Evolutionary conservation across 1,140 invertebrate species (phyloP), one percentile per base, ranked within the genome.

Genomic region (Portunus trituberculatus): DNA sequence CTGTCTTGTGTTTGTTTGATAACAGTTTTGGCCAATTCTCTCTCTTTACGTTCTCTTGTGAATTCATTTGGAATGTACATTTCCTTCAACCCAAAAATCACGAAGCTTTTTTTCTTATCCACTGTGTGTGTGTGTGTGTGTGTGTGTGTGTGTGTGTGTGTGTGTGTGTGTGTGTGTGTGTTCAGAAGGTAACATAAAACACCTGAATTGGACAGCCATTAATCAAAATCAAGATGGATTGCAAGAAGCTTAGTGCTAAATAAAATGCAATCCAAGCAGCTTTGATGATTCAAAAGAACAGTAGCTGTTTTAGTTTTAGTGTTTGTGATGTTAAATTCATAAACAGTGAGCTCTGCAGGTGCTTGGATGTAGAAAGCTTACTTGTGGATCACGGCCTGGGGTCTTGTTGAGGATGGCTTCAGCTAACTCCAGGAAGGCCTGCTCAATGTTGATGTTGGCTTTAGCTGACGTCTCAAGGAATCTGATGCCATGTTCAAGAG

Each of bases 391-490:
- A 31, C 95, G 86, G 97, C 92, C 95, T 4, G 96, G 96, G 16
- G 98, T 98, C 97, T 99, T 99, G 97, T 99, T 98, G 96, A 99
- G 97, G 97, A 99, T 99, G 96, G 99, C 99, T 97, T 99, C 99
- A 92, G 99, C 99, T 96, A 99, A 97, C 97, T 99, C 99, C 97
- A 98, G 99, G 97, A 99, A 99, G 93, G 99, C 99, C 96, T 98
- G 98, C 96, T 99, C 99, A 96, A 99, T 99, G 97, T 99, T 99
- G 96, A 99, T 98, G 97, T 99, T 99, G 93, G 99, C 98, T 97
- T 99, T 99, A 76, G 99, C 99, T 96, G 99, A 99, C 31, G 99
- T 99, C 97, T 99, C 99, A 98, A 99, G 98, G 97, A 99, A 99
- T 97, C 99, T 98, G 96, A 99, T 99, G 96, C 99, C 98, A 97